Evolutionary conservation across 2,797 vertebrate species (phyloP).

Genomic region (Intellagama lesueurii): DNA sequence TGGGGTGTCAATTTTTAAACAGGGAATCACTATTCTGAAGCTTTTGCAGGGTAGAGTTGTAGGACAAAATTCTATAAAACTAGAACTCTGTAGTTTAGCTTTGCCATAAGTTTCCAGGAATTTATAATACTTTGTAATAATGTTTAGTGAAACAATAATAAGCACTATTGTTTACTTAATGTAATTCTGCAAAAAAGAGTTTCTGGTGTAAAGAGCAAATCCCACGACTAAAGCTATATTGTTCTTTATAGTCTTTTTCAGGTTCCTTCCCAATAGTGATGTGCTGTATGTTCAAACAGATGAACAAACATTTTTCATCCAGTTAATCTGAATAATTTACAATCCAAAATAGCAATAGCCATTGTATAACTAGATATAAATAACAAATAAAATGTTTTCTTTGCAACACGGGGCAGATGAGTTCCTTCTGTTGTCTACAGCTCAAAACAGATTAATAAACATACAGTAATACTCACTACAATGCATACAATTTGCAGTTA

Average conservation of each 20-base stretch:
- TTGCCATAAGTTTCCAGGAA: background rate
- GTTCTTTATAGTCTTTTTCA: slow-evolving; percentile 1
- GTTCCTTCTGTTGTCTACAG: slow-evolving; percentile 29
- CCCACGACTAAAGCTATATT: background rate
- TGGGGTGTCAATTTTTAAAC: background rate
- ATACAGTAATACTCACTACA: slow-evolving; percentile 50
- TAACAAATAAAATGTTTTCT: slow-evolving; percentile 42
- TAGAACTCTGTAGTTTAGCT: background rate
- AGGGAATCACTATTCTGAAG: background rate
- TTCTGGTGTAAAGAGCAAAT: background rate
- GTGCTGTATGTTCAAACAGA: slow-evolving; percentile 25
- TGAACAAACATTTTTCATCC: background rate
- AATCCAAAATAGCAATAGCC: slow-evolving; percentile 38
- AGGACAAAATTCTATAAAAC: too few species aligned
- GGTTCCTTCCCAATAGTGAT: background rate
- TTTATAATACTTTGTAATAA: slow-evolving; percentile 5
- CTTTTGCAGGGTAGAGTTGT: background rate
- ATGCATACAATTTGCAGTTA: slow-evolving; percentile 40
- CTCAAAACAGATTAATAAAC: slow-evolving; percentile 53
- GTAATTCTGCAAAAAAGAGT: slow-evolving; percentile 30
- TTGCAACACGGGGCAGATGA: background rate
- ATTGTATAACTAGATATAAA: slow-evolving; percentile 45
- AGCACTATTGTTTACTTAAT: slow-evolving; percentile 30
- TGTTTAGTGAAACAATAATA: background rate
- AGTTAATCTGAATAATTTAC: slow-evolving; percentile 30